phyloP scores from a whole-genome alignment of 2,797 vertebrate genomes.

The Artibeus jamaicensis region DNA sequence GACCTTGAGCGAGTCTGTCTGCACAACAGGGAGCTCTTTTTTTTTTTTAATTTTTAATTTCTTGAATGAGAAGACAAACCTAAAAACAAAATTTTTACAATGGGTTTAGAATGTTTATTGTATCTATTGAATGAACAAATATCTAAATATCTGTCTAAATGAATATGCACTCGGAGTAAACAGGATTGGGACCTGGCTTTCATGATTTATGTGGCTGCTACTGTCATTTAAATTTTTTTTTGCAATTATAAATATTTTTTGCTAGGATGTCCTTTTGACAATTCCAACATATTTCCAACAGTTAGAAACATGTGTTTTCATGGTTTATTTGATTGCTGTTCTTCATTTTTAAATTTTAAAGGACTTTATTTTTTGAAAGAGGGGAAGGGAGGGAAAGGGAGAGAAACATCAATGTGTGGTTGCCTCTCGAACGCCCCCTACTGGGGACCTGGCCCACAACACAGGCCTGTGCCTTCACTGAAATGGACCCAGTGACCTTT shows the following conservation, averaged over 20 bases:
- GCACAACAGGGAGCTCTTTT: neutral
- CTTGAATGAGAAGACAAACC: neutral
- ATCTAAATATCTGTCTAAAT: neutral
- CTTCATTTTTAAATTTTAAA: neutral
- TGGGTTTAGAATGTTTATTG: neutral
- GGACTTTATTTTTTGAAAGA: too few species aligned
- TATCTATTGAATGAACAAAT: neutral
- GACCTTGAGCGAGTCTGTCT: neutral
- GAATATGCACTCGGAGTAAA: too few species aligned
- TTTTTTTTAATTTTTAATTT: neutral
- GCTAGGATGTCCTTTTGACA: neutral
- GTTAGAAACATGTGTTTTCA: fast-evolving
- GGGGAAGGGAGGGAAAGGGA: too few species aligned
- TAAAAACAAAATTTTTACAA: neutral
- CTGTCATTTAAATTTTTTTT: neutral
- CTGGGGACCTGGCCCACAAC: too few species aligned
- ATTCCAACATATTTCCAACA: fast-evolving
- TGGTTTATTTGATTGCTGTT: neutral
- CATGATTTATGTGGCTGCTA: neutral
- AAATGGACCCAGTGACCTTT: too few species aligned
- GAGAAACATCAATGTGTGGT: too few species aligned
- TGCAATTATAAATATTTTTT: neutral
- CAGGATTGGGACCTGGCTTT: neutral
- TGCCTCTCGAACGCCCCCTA: too few species aligned
- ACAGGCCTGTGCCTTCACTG: too few species aligned